Conservation (phyloP, 1,140 invertebrate genomes). For the Drosophila ogumai region DNA sequence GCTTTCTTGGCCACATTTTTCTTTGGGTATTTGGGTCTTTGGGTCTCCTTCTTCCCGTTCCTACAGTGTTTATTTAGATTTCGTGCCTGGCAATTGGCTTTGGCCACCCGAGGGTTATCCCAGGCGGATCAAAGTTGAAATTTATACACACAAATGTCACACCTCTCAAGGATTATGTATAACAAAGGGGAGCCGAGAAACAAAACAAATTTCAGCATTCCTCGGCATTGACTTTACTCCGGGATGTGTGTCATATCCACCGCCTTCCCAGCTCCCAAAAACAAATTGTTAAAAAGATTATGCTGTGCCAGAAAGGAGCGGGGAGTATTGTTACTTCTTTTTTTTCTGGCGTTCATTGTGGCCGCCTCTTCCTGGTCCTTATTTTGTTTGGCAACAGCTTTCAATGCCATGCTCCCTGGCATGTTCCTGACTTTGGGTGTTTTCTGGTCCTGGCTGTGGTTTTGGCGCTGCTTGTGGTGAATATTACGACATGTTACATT, state of each 20-base stretch:
- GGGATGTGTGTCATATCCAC: constrained; percentile 47
- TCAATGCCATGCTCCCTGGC: constrained; percentile 69
- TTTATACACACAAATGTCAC: constrained; percentile 76
- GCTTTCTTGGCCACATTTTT: constrained; percentile 52
- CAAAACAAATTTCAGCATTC: constrained; percentile 61
- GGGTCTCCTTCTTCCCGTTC: constrained; percentile 25
- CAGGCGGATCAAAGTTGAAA: constrained; percentile 83
- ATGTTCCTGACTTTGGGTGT: constrained; percentile 48
- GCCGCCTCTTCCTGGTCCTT: constrained; percentile 23
- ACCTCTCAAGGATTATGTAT: constrained; percentile 75
- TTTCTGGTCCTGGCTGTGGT: constrained; percentile 10
- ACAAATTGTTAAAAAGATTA: constrained; percentile 80
- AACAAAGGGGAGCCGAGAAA: constrained; percentile 48
- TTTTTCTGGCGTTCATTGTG: constrained; percentile 21
- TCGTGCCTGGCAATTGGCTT: constrained; percentile 63
- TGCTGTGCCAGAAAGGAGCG: constrained; percentile 36
- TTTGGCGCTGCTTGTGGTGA: constrained; percentile 59
- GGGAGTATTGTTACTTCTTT: constrained; percentile 34
- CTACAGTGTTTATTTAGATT: constrained; percentile 55
- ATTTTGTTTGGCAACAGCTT: constrained; percentile 62
- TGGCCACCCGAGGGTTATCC: constrained; percentile 68
- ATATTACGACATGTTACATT: constrained; percentile 75
- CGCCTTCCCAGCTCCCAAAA: constrained; percentile 21
- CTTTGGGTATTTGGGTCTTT: constrained; percentile 21
- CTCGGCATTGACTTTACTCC: constrained; percentile 59